Evolutionary conservation across 2,113 vertebrate species (phyloP), one percentile per base, ranked within the genome.

Genomic region (Leucoraja erinaceus): DNA sequence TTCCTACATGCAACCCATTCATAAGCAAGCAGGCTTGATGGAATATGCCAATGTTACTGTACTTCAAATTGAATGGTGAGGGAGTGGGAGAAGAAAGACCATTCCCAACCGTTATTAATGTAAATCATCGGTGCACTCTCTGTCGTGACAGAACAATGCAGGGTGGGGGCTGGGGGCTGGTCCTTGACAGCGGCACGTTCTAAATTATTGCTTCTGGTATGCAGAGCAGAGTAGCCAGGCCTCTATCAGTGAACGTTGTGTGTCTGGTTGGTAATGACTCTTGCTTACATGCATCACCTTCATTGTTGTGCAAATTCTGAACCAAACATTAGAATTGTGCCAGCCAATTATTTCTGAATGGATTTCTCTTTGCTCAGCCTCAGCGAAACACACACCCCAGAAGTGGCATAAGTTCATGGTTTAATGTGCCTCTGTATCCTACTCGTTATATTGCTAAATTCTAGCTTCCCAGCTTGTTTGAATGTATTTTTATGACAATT

Each of bases 1-100:
- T 22, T 22, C 22, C 90, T 72, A 47, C 63, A 74, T 54, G 33
- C 66, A 91, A 22, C 90, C 90, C 90, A 74, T 91, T 91, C 90
- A 91, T 91, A 91, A 91, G 90, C 90, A 91, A 74, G 68, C 88
- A 91, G 90, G 33, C 38, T 88, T 91, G 90, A 91, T 91, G 90
- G 88, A 72, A 91, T 74, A 91, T 74, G 90, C 68, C 90, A 91
- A 91, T 74, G 68, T 91, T 91, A 91, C 90, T 91, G 68, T 91
- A 72, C 90, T 91, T 91, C 68, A 91, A 68, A 54, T 72, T 91
- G 63, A 88, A 66, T 63, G n/a, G 59, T 63, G 33, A 33, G 90
- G 63, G 38, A 38, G 66, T 20, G 66, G 66, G 11, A 68, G 33
- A 28, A 72, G 38, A 72, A 70, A 72, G 90, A 54, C 68, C 68